Percentiles rank a stretch among this genome's conserved stretches.
Conservation (phyloP, 2,113 vertebrate species). For the Petrocephalus zakoni region DNA sequence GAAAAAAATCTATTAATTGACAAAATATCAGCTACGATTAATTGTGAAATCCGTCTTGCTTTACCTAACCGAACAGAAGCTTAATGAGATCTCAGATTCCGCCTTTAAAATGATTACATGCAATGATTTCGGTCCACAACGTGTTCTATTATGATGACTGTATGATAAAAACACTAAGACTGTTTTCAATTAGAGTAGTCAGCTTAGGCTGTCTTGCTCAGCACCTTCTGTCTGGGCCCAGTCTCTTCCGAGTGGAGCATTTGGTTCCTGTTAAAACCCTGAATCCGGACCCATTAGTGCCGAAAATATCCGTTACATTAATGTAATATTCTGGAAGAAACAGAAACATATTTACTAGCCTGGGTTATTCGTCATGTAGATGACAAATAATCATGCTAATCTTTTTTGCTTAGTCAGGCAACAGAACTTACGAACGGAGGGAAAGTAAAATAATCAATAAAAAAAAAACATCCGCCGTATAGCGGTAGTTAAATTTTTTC, state of each 20-base stretch:
- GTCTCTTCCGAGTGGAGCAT: not conserved
- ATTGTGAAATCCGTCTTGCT: not conserved
- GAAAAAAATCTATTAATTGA: constrained; percentile 1
- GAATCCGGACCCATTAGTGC: not conserved
- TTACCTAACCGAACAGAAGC: not conserved
- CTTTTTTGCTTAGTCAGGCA: not conserved
- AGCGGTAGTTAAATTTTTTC: not conserved
- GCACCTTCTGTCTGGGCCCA: not conserved
- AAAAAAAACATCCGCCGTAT: not conserved
- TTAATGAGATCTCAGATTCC: not conserved
- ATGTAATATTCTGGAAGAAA: not conserved
- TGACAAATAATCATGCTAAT: too few species aligned
- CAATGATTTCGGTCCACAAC: too few species aligned
- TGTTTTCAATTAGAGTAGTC: not conserved
- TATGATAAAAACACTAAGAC: not conserved
- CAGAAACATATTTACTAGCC: not conserved
- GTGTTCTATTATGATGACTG: not conserved
- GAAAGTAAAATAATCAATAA: not conserved
- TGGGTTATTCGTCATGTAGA: not conserved
- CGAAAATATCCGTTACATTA: not conserved
- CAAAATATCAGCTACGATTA: not conserved
- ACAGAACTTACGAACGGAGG: not conserved
- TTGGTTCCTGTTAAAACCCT: constrained; percentile 8
- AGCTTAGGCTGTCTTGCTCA: not conserved
- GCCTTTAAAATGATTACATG: too few species aligned